Base-by-base conservation (phyloP, 2,888 invertebrate genomes). In the Gasteruption jaculator region DNA sequence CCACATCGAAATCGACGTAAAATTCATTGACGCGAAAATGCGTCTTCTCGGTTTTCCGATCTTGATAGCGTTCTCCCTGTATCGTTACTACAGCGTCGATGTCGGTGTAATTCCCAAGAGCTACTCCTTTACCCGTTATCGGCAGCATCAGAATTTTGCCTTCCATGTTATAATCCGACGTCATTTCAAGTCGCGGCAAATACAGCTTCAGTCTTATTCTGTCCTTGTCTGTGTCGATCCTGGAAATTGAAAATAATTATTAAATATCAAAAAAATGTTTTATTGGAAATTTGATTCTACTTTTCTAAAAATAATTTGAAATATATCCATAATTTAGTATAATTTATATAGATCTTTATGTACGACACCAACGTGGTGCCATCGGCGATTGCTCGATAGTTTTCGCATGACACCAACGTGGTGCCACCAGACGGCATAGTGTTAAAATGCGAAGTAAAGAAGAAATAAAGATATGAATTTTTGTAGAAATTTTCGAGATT, bases 111-210 rank as follows among this genome's bases (percentile, higher is more conserved):
- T 83, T 85, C 32, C 84, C 83, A 11, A 72, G 68, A 47, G 83
- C 83, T 16, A 71, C 65, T 6, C 88, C 87, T 3, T 78, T 74
- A 33, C 87, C 88, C 6, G 75, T 71, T 34, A 89, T 78, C 0
- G 87, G 86, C 69, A 88, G 72, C 82, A 86, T 79, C 50, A 88
- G 71, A 22, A 88, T 76, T 52, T 80, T 78, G 5, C 88, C 88
- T 14, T 78, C 71, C 50, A 88, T 75, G 4, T 71, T 74, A 64
- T 89, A 88, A 43, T 78, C 73, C 1, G 85, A 80, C 16, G 72
- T 75, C 74, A 86, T 76, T 40, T 74, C 72, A 26, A 88, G 60
- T 38, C 77, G 74, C 0, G 86, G 85, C 19, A 88, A 75, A 47
- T 73, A 76, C 18, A 87, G 53, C 45, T 79, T 80, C 8, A 83